phyloP scores from a whole-genome alignment of 2,797 vertebrate species.

The Coilia nasus region DNA sequence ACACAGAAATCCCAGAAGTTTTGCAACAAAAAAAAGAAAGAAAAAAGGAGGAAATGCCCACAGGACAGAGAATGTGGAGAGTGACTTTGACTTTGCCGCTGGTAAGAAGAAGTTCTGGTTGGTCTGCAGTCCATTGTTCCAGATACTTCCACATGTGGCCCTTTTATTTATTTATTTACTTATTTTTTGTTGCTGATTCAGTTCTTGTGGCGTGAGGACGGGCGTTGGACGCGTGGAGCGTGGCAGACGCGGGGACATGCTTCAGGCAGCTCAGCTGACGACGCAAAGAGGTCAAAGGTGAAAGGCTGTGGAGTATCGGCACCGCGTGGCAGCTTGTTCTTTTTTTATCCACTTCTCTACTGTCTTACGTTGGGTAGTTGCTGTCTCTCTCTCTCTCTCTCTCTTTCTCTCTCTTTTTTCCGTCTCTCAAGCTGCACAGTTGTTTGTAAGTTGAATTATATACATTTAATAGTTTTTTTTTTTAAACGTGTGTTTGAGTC shows the following conservation, averaged over 20 bases:
- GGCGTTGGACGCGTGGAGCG: background rate
- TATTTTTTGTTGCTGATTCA: constrained; percentile 29
- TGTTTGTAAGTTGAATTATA: constrained; percentile 65
- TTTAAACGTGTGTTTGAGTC: constrained; percentile 41
- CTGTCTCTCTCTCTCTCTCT: constrained; percentile 26
- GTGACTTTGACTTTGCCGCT: constrained; percentile 23
- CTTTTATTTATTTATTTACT: constrained; percentile 16
- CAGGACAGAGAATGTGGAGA: constrained; percentile 14
- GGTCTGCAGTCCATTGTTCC: constrained; percentile 17
- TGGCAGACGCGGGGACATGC: background rate
- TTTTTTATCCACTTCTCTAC: constrained; percentile 8
- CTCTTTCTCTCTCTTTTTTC: too few species aligned
- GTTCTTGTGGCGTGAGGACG: background rate
- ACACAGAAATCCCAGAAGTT: constrained; percentile 8
- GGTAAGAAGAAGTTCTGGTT: constrained; percentile 15
- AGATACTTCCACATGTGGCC: background rate
- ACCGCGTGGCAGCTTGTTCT: constrained; percentile 9
- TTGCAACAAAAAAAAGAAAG: background rate
- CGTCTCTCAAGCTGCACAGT: constrained; percentile 37
- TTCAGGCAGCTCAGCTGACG: background rate
- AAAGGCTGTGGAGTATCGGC: background rate
- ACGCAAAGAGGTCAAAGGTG: background rate
- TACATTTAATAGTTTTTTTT: constrained; percentile 64
- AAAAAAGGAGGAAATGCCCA: constrained; percentile 5
- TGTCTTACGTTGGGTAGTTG: constrained; percentile 32